A percentile compares a stretch with the other conserved stretches of the same genome.
Conservation (phyloP, 2,797 vertebrate genomes). For the Acrossocheilus fasciatus region DNA sequence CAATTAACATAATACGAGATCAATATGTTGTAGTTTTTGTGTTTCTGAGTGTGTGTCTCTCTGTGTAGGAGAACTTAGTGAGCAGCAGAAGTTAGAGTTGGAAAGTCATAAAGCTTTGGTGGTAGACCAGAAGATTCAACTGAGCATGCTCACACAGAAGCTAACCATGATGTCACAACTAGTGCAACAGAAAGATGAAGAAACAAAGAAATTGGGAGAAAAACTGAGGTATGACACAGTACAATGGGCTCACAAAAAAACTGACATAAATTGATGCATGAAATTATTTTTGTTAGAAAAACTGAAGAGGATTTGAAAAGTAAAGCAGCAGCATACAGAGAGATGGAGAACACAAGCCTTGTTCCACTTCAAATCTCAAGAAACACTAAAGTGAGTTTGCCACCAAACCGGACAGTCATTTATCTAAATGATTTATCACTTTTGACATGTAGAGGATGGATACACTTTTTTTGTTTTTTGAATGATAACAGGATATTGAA, state of each 20-base stretch:
- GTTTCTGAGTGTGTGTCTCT: slow-evolving; percentile 9
- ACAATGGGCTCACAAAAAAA: not conserved
- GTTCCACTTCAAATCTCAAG: not conserved
- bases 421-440: not conserved
- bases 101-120: slow-evolving; percentile 71
- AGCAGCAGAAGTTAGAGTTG: slow-evolving; percentile 80
- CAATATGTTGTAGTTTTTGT: not conserved
- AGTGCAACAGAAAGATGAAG: slow-evolving; percentile 74
- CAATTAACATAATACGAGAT: not conserved
- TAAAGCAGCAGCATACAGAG: not conserved
- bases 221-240: slow-evolving; percentile 73
- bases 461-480: not conserved
- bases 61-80: slow-evolving; percentile 76
- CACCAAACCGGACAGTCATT: not conserved
- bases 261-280: not conserved
- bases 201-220: slow-evolving; percentile 69
- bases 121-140: slow-evolving; percentile 68
- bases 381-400: slow-evolving; percentile 44
- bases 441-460: not conserved
- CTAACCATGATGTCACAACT: slow-evolving; percentile 64
- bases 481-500: not conserved
- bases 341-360: slow-evolving; percentile 9
- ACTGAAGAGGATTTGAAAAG: slow-evolving; percentile 40
- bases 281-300: slow-evolving; percentile 41
- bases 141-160: slow-evolving; percentile 71